phyloP scores from a whole-genome alignment of 2,797 vertebrate genomes.

The Nyctibius grandis region DNA sequence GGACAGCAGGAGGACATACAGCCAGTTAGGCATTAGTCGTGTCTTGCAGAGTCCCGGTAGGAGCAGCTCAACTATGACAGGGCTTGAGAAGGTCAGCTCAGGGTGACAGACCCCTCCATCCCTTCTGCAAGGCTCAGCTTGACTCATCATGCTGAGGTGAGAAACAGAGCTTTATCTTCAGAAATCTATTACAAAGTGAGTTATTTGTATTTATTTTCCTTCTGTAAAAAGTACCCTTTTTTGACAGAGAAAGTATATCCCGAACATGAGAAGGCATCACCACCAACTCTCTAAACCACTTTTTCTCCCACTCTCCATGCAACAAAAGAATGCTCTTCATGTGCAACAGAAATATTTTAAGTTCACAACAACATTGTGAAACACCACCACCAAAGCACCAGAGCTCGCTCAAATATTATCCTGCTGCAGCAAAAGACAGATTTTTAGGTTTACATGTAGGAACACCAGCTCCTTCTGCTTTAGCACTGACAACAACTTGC shows the following conservation, averaged over 20 bases:
- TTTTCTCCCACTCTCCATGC: neutral
- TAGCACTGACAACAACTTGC: neutral
- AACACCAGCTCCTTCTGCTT: neutral
- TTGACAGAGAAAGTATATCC: neutral
- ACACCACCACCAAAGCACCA: neutral
- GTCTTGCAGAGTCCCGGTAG: neutral
- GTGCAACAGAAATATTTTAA: neutral
- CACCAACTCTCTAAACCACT: neutral
- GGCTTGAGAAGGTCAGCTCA: neutral
- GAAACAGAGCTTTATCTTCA: neutral
- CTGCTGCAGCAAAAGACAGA: neutral
- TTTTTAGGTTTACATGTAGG: neutral
- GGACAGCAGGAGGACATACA: neutral
- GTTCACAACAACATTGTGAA: neutral
- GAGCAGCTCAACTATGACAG: neutral
- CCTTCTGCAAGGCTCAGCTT: neutral
- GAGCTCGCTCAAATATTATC: neutral
- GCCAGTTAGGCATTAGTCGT: fast-evolving
- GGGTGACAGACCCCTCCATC: neutral
- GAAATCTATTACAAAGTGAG: neutral
- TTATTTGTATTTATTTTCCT: neutral
- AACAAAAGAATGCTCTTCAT: neutral
- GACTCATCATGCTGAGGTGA: neutral
- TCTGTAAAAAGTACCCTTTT: neutral
- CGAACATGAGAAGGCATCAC: neutral